Evolutionary conservation across 2,888 invertebrate species (phyloP), one percentile per base, ranked within the genome.

Genomic region (Amiota minor): DNA sequence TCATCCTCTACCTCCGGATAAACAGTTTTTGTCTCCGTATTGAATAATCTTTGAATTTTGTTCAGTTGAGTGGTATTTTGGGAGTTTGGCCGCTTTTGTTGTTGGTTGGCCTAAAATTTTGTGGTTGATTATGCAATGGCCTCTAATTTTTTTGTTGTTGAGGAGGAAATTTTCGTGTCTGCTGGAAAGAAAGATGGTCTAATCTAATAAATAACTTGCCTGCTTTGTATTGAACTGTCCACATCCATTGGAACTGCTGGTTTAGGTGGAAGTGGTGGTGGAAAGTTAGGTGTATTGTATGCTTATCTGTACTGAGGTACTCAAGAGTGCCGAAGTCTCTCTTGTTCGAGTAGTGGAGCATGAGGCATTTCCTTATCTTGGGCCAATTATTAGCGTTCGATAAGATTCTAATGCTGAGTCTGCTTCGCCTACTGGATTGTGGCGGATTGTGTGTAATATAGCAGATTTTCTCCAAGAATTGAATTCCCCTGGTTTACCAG

Each of bases 171-270:
- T n/a, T n/a, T n/a, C n/a, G n/a, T n/a, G n/a, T n/a, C n/a, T n/a
- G n/a, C n/a, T n/a, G 49, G 49, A 49, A 18, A 20, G n/a, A 59
- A 59, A n/a, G 4, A 9, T 18, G 35, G 68, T 67, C n/a, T n/a
- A 23, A 55, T 11, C 14, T 45, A 14, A 71, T 71, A 59, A 46
- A 64, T 73, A 11, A 75, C 53, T 9, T 71, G 68, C 6, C 46
- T 14, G 2, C 65, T 73, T 14, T 46, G 61, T 2, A 75, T 69
- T 45, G 64, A 69, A 10, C 69, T 18, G 55, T 69, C 69, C 3
- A 55, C 23, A n/a, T 69, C 69, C 69, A 55, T 69, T 23, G 69
- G 55, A 56, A 56, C 69, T 69, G 69, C 35, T 45, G 55, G 55
- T 55, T 55, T 55, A 45, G 55, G 69, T 69, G 69, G 69, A 14